phyloP scores from a whole-genome alignment of 2,113 vertebrate genomes.

The Eulacestoma nigropectus region DNA sequence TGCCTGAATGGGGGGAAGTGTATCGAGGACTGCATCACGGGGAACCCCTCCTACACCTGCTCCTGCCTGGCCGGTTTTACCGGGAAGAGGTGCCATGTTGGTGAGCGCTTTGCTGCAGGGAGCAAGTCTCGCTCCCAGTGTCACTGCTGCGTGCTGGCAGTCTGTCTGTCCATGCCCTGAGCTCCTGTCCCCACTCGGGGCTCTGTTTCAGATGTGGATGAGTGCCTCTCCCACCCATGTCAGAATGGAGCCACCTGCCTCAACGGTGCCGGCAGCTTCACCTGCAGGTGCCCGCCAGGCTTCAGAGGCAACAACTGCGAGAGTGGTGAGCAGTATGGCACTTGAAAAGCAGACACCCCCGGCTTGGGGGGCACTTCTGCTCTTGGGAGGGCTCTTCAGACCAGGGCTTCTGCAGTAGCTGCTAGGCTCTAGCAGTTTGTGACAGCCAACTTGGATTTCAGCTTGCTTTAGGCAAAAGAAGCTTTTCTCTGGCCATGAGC shows the following conservation, averaged over 20 bases:
- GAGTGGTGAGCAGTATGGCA: background rate
- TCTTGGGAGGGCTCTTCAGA: background rate
- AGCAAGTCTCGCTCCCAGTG: background rate
- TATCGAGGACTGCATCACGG: constrained; percentile 94
- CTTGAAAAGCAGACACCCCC: background rate
- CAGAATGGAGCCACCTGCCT: constrained; percentile 73
- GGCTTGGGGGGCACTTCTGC: background rate
- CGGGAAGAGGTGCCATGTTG: constrained; percentile 86
- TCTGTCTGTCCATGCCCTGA: background rate
- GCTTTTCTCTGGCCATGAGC: background rate
- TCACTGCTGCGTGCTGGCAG: accelerated
- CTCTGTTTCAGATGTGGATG: constrained; percentile 72
- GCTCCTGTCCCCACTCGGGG: background rate
- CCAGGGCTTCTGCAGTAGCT: background rate
- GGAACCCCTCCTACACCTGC: constrained; percentile 93
- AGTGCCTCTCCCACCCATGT: constrained; percentile 76
- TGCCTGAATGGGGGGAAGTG: constrained; percentile 91
- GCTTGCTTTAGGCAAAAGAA: background rate
- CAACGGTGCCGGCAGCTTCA: constrained; percentile 61
- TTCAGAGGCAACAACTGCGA: constrained; percentile 71
- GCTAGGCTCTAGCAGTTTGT: background rate
- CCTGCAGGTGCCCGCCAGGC: constrained; percentile 64
- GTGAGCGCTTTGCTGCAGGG: constrained; percentile 63
- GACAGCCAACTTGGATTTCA: background rate
- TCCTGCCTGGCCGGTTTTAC: constrained; percentile 92